Evolutionary conservation across 2,797 vertebrate genomes (phyloP), one percentile per base, ranked within the genome.

Genomic region (Ptychobarbus kaznakovi): DNA sequence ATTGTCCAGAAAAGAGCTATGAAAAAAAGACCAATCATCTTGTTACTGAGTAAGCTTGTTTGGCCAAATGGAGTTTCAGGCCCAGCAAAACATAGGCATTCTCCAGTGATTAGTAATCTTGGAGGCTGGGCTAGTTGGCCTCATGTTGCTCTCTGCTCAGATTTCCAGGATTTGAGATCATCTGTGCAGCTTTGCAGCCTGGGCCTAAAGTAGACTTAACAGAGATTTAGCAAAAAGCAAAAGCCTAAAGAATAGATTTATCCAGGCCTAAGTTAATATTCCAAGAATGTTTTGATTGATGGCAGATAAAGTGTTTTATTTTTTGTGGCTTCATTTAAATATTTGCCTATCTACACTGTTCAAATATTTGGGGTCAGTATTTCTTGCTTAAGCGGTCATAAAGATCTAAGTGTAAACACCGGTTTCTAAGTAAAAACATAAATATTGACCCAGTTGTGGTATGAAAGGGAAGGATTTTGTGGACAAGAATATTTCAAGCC

Each of bases 161-260:
- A 92, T 93, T 92, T 90, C 25, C 80, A 88, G 91, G 92, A 93
- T 93, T 93, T 93, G 79, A 92, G 91, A 92, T 94, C 91, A 91
- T 94, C 92, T 93, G 91, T 92, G 93, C 89, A 91, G 92, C 89
- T 87, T 92, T 88, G 81, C 87, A 87, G 61, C 72, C 44, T 28
- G 51, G 75, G 86, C 83, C 83, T 84, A 74, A 81, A 85, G 83
- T 44, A 88, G 85, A 87, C 72, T 89, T 88, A 80, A 76, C 51
- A 73, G 78, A 86, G 83, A 85, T 87, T 87, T 86, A 70, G 76
- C 18, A 75, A 63, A 72, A 81, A 76, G 65, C 77, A 80, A 73
- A 85, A 38, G 53, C 25, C 68, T 53, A 86, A 77, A 78, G 42
- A 56, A 77, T 78, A 68, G 74, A 78, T 82, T 85, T 76, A 85